Conservation (phyloP, 2,888 invertebrate genomes). For the Pseudoips prasinana region DNA sequence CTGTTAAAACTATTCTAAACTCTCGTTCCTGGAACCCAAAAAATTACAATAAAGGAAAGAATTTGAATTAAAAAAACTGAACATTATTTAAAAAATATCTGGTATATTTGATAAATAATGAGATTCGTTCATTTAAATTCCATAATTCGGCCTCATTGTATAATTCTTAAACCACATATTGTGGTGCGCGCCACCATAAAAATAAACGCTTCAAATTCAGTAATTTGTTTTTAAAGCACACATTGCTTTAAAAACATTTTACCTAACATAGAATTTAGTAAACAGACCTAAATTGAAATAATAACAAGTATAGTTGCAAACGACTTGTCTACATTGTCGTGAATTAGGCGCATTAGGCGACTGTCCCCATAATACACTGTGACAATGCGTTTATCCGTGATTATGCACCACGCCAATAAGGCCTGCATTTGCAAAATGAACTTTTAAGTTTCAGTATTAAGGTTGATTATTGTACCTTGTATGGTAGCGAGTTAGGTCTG, state of each 20-base stretch:
- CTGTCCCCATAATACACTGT: constrained; percentile 70
- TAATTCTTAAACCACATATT: constrained; percentile 14
- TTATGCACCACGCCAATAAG: constrained; percentile 49
- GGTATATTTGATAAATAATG: no score
- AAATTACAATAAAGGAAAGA: no score
- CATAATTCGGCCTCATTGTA: constrained; percentile 18
- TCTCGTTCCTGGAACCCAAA: no score
- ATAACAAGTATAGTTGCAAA: constrained; percentile 52
- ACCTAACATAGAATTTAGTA: constrained; percentile 20
- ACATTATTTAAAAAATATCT: no score
- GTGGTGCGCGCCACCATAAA: constrained; percentile 16
- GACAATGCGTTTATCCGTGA: constrained; percentile 72
- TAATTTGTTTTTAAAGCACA: constrained; percentile 21
- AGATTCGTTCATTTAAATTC: no score
- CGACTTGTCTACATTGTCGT: constrained; percentile 71
- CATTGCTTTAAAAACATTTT: constrained; percentile 7
- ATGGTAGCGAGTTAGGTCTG: constrained; percentile 34
- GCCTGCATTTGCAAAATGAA: constrained; percentile 16
- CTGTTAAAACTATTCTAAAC: no score
- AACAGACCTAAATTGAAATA: constrained; percentile 50
- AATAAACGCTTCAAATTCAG: constrained; percentile 27
- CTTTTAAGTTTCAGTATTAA: constrained; percentile 20
- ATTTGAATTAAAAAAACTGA: no score
- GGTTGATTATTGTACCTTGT: constrained; percentile 28
- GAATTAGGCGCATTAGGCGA: constrained; percentile 76